phyloP scores from a whole-genome alignment of 2,797 vertebrate species.

The Darevskia nairensis region DNA sequence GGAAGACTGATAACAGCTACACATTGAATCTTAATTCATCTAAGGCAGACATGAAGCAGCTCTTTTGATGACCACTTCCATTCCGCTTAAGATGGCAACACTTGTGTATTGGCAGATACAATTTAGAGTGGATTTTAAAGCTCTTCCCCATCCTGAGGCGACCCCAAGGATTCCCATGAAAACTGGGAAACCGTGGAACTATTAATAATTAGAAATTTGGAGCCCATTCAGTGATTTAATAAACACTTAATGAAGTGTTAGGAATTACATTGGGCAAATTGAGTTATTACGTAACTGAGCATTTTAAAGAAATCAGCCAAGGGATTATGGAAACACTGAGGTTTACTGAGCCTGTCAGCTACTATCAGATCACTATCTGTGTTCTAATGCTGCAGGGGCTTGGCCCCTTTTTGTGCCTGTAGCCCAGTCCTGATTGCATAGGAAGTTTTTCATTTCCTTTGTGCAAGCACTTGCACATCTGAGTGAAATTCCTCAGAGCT shows the following conservation, averaged over 20 bases:
- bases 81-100: background rate
- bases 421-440: background rate
- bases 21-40: background rate
- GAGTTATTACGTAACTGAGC: constrained; percentile 9
- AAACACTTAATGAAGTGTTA: constrained; percentile 2
- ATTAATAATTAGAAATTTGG: constrained; percentile 19
- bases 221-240: constrained; percentile 5
- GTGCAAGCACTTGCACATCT: background rate
- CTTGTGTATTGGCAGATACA: background rate
- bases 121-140: background rate
- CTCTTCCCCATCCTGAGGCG: background rate
- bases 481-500: background rate
- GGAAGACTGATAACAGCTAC: background rate
- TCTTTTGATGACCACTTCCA: background rate
- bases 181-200: background rate
- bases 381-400: background rate
- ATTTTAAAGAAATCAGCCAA: constrained; percentile 12
- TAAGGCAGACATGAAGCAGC: background rate
- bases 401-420: background rate
- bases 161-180: background rate
- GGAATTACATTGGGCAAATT: constrained; percentile 9
- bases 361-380: constrained; percentile 8
- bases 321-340: background rate
- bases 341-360: constrained; percentile 20
- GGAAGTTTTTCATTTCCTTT: background rate